Conservation (phyloP, 2,113 vertebrate species). For the Antechinus flavipes region DNA sequence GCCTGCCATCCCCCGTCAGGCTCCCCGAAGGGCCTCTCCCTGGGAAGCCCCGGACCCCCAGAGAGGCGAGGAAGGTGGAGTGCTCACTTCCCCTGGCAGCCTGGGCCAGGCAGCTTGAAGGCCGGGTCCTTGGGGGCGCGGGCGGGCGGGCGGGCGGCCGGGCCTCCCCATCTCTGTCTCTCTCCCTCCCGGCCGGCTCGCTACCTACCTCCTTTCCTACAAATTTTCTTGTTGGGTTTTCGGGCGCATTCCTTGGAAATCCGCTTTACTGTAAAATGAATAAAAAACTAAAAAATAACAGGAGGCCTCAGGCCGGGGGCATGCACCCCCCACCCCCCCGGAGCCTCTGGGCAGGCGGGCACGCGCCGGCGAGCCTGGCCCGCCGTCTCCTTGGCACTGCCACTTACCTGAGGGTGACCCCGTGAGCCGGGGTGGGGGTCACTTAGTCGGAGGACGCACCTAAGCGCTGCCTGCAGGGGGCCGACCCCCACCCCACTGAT, state of each 20-base stretch:
- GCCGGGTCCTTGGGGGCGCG: constrained; percentile 67
- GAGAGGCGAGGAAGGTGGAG: not conserved
- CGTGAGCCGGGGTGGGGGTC: constrained; percentile 68
- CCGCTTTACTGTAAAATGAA: constrained; percentile 99
- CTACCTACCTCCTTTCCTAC: constrained; percentile 99
- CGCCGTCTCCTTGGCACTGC: constrained; percentile 80
- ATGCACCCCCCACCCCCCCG: constrained; percentile 89
- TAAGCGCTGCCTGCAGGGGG: constrained; percentile 62
- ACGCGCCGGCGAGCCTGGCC: constrained; percentile 80
- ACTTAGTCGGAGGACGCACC: constrained; percentile 80
- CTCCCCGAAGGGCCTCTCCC: constrained; percentile 36
- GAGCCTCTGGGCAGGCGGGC: constrained; percentile 76
- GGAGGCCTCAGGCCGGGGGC: constrained; percentile 94
- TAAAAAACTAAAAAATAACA: constrained; percentile 99
- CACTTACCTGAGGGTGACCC: constrained; percentile 84
- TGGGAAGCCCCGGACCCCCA: constrained; percentile 37
- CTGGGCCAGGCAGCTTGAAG: constrained; percentile 64
- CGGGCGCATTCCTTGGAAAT: constrained; percentile 99
- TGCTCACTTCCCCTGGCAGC: constrained; percentile 62
- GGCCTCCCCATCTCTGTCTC: constrained; percentile 83
- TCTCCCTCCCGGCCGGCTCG: constrained; percentile 86
- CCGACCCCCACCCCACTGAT: constrained; percentile 47
- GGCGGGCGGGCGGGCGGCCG: constrained; percentile 73
- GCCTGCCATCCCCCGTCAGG: constrained; percentile 48
- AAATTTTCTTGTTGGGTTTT: constrained; percentile 99